Percentiles rank a stretch among this genome's conserved stretches.
Conservation (phyloP, 64 coral and sea anemone species). For the Pachyseris speciosa region DNA sequence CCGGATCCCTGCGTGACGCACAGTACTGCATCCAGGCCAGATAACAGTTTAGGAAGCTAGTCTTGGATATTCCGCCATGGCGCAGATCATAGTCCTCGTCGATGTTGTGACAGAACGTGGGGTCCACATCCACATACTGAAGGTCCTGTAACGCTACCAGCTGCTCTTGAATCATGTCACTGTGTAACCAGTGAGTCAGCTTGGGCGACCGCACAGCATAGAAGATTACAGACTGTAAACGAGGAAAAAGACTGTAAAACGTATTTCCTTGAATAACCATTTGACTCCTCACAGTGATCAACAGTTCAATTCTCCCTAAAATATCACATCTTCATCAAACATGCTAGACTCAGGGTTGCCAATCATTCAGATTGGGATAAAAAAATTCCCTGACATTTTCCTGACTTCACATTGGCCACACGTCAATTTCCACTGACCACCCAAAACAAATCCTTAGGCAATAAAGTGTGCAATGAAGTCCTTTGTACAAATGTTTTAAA, state of each 20-base stretch:
- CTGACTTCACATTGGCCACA: no score
- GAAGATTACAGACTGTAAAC: constrained; percentile 92
- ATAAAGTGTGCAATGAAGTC: no score
- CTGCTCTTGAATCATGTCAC: constrained; percentile 55
- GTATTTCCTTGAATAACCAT: no score
- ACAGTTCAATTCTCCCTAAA: no score
- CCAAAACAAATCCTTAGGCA: no score
- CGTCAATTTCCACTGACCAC: no score
- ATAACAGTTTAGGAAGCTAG: constrained; percentile 85
- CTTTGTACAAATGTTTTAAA: no score
- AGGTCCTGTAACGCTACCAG: constrained; percentile 57
- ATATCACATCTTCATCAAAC: no score
- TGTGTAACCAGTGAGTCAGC: constrained; percentile 81
- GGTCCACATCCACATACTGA: constrained; percentile 79
- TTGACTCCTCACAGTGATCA: no score
- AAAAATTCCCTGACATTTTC: no score
- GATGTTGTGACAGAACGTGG: constrained; percentile 94
- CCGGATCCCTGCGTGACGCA: constrained; percentile 74
- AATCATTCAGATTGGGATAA: no score
- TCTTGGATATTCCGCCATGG: constrained; percentile 77
- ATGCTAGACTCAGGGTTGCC: no score
- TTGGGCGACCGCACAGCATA: constrained; percentile 87
- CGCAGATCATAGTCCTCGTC: constrained; percentile 96
- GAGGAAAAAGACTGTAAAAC: background rate
- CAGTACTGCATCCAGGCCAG: constrained; percentile 96